These are phyloP conservation scores for Chlorospingus flavigularis DNA, from an alignment of 2,797 vertebrate species.

Conservation along the genomic window DNA sequence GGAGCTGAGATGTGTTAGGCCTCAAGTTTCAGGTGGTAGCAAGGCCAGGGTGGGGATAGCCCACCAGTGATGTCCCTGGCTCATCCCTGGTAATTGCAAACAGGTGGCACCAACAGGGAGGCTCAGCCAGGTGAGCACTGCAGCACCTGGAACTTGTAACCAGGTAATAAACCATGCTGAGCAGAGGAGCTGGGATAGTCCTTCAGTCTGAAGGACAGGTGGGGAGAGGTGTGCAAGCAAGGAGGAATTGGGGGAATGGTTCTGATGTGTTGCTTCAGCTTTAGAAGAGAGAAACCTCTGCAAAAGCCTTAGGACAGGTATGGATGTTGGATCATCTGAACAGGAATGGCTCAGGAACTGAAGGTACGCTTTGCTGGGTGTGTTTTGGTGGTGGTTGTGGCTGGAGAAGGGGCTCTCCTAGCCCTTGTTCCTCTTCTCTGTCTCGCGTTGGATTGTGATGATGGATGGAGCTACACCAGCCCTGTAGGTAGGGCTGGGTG, in stretches of 20 bases:
- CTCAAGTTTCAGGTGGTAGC: neutral
- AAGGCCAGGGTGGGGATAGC: neutral
- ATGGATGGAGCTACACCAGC: neutral
- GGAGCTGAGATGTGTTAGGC: neutral
- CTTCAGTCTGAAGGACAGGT: neutral
- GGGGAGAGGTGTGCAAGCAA: rapidly evolving
- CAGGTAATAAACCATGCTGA: rapidly evolving
- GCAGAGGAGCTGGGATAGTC: rapidly evolving
- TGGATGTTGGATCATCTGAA: no score
- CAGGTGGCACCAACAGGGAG: neutral
- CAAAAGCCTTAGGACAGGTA: rapidly evolving
- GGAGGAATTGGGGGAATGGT: rapidly evolving
- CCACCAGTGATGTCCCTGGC: neutral
- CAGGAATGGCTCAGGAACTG: rapidly evolving
- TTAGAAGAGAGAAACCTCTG: neutral
- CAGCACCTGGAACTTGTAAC: neutral
- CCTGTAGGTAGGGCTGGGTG: neutral
- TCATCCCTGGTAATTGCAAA: neutral
- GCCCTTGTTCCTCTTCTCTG: rapidly evolving
- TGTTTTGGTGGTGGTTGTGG: neutral
- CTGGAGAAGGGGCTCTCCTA: neutral
- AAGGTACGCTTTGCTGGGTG: neutral
- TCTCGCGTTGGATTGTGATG: rapidly evolving
- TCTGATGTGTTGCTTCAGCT: neutral
- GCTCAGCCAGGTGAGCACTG: neutral